Base-by-base conservation (phyloP, 2,113 vertebrate genomes). In the Connochaetes taurinus region DNA sequence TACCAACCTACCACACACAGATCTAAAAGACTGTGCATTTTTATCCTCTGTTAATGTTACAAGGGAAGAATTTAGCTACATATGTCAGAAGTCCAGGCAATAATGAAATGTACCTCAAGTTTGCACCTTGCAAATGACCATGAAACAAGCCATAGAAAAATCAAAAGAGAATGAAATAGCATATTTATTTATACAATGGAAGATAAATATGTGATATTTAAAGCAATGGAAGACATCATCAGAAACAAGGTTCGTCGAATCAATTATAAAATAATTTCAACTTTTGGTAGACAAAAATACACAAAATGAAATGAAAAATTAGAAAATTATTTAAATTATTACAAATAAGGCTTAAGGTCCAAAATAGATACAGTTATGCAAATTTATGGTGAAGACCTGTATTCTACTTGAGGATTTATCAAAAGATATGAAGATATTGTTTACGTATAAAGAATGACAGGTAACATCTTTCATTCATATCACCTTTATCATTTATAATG, bases 191-290 rank as follows among this genome's bases (percentile, higher is more conserved):
- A 29, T 43, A 84, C 5, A 80, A 36, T 36, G 45, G 60, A 86
- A 50, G 14, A 90, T 60, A 97, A 96, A 92, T 91, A 43, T 82
- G n/a, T 23, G 47, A 67, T 95, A 95, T 94, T 96, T 98, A 96
- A 97, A 87, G 45, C 43, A 71, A 84, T 82, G 74, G 95, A 86
- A 86, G 90, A 85, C 80, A 93, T n/a, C 5, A 85, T 94, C 84
- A 87, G 96, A 95, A 96, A 74, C 64, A 87, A 92, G 31, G 40
- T 29, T 47, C 94, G 58, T 87, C 1, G 4, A 93, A 87, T 97
- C 33, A 95, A 47, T 45, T 82, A 45, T 78, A 64, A 74, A 87
- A 95, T 45, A 93, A 78, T 97, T 96, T 89, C 91, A 62, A 85
- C 47, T 92, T 92, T 98, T 71, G 47, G 8, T 74, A 64, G n/a